phyloP scores from a whole-genome alignment of 2,113 vertebrate genomes.

The Brachionichthys hirsutus region DNA sequence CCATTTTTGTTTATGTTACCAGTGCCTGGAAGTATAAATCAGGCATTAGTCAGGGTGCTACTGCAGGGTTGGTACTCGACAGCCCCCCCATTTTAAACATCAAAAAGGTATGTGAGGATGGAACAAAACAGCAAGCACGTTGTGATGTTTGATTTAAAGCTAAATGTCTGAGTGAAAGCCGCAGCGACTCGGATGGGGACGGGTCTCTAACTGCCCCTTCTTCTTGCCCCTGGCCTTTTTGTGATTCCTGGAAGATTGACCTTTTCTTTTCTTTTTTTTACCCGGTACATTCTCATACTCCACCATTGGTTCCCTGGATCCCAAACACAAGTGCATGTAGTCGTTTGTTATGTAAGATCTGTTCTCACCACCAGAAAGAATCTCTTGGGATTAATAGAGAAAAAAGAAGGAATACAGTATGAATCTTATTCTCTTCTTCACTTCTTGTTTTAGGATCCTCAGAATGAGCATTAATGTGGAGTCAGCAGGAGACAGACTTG shows the following conservation, averaged over 20 bases:
- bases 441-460: conserved; percentile 60
- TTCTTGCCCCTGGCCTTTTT: conserved; percentile 23
- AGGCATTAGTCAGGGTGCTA: too few species aligned
- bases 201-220: conserved; percentile 28
- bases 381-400: conserved; percentile 44
- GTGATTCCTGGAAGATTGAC: conserved; percentile 33
- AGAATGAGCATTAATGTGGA: conserved; percentile 38
- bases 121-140: too few species aligned
- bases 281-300: conserved; percentile 58
- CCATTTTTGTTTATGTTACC: too few species aligned
- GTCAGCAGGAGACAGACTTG: conserved; percentile 51
- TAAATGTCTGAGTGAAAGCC: neutral
- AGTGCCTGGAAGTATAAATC: too few species aligned
- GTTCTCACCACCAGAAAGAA: conserved; percentile 57
- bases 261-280: conserved; percentile 31
- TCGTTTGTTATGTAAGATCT: conserved; percentile 61
- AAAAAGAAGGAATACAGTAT: conserved; percentile 33
- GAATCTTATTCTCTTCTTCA: conserved; percentile 50
- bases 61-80: too few species aligned
- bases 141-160: conserved; percentile 3
- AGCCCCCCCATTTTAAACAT: neutral
- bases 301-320: conserved; percentile 51
- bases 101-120: neutral
- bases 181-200: neutral
- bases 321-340: conserved; percentile 27